Percentiles rank a stretch among this genome's conserved stretches.
Evolutionary conservation across 1,140 invertebrate species (phyloP).

Genomic region (Geopemphigus sp.): DNA sequence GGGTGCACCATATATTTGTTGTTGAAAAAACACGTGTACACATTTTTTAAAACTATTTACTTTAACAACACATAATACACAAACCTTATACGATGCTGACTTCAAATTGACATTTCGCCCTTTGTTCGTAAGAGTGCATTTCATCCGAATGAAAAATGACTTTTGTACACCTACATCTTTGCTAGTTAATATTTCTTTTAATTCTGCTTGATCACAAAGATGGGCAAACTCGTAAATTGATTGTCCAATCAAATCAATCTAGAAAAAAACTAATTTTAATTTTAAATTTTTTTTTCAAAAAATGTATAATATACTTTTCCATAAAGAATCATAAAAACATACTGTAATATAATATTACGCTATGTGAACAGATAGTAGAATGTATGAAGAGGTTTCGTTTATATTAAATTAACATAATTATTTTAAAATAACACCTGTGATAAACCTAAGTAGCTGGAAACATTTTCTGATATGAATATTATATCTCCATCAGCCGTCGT

Average conservation of each 20-base stretch:
- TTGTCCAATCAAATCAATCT: constrained; percentile 92
- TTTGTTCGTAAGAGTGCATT: constrained; percentile 87
- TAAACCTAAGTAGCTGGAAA: constrained; percentile 83
- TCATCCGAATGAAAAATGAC: constrained; percentile 73
- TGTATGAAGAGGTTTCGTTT: background rate
- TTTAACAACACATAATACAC: constrained; percentile 55
- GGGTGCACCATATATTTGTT: too few relatives aligned
- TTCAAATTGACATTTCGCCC: constrained; percentile 89
- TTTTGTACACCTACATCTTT: constrained; percentile 59
- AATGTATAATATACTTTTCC: background rate
- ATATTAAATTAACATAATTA: background rate
- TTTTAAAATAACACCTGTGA: constrained; percentile 67
- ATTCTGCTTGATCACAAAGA: constrained; percentile 91
- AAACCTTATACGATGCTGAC: constrained; percentile 85
- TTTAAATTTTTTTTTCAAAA: background rate
- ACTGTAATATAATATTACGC: background rate
- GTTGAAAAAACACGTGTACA: background rate
- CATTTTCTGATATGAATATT: constrained; percentile 87
- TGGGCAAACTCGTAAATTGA: constrained; percentile 92
- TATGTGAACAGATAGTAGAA: background rate
- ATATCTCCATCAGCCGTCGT: constrained; percentile 85
- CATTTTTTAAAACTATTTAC: background rate
- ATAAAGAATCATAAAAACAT: background rate
- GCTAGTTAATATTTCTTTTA: constrained; percentile 71
- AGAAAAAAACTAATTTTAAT: constrained; percentile 52